Conservation (phyloP, 2,797 vertebrate species). For the Myotis planiceps region DNA sequence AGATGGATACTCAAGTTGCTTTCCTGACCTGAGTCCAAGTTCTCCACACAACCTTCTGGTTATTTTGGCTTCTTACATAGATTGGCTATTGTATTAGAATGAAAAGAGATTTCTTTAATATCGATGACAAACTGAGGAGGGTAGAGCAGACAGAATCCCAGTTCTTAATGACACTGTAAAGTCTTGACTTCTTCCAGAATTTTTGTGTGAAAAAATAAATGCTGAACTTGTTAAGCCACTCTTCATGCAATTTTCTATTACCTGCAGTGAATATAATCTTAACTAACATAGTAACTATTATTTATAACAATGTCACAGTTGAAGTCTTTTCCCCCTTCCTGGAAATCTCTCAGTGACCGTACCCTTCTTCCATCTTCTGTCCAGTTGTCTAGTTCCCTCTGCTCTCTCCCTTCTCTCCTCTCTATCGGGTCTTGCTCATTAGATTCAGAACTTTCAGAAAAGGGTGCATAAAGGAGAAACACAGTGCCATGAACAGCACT, state of each 20-base stretch:
- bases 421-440: background rate
- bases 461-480: background rate
- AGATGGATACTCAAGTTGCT: background rate
- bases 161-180: background rate
- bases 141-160: background rate
- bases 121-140: background rate
- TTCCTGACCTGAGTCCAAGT: background rate
- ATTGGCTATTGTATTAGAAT: background rate
- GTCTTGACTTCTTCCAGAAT: background rate
- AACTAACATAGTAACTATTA: background rate
- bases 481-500: fast-evolving
- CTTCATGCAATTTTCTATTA: background rate
- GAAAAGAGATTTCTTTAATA: background rate
- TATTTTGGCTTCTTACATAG: background rate
- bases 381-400: background rate
- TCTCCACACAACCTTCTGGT: background rate
- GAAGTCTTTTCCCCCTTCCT: background rate
- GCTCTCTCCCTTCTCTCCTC: background rate
- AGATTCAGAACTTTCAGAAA: background rate
- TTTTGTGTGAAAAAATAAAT: background rate
- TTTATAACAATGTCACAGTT: background rate
- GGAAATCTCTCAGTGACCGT: background rate
- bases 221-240: background rate
- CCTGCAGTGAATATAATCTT: background rate
- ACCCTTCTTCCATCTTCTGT: background rate